A percentile compares a stretch with the other conserved stretches of the same genome.
Evolutionary conservation across 2,888 invertebrate species (phyloP).

Genomic region (Mellilla xanthometata): DNA sequence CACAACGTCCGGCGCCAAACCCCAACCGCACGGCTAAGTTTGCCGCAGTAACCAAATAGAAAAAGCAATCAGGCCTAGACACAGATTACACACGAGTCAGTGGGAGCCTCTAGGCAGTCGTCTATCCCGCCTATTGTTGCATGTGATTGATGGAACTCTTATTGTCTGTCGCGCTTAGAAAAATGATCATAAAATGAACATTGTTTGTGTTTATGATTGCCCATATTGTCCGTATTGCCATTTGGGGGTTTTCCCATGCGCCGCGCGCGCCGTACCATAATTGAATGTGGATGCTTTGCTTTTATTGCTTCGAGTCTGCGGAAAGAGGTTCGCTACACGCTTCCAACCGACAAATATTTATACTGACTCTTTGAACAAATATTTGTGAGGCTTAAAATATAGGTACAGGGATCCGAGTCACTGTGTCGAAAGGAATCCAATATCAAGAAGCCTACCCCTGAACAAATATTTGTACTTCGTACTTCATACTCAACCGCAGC

Average conservation of each 20-base stretch:
- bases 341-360: constrained; percentile 6
- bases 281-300: constrained; percentile 19
- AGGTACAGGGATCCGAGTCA: neutral
- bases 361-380: constrained; percentile 7
- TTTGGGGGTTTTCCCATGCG: constrained; percentile 39
- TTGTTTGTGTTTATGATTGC: constrained; percentile 65
- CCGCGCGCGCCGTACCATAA: constrained; percentile 35
- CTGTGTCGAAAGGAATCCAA: neutral
- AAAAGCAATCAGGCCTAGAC: constrained; percentile 57
- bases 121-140: constrained; percentile 68
- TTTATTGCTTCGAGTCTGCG: constrained; percentile 8
- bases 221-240: constrained; percentile 54
- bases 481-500: neutral
- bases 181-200: constrained; percentile 66
- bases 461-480: constrained; percentile 12
- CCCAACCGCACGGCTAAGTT: constrained; percentile 38
- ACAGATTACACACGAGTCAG: constrained; percentile 1
- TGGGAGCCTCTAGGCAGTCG: constrained; percentile 54
- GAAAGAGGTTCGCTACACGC: constrained; percentile 2
- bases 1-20: constrained; percentile 7
- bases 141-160: constrained; percentile 68
- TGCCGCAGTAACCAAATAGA: constrained; percentile 49
- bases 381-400: constrained; percentile 2
- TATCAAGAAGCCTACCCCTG: neutral
- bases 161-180: constrained; percentile 67